Percentiles rank a stretch among this genome's conserved stretches.
phyloP scores from a whole-genome alignment of 2,113 vertebrate species.

The Amblyopsis rosae region DNA sequence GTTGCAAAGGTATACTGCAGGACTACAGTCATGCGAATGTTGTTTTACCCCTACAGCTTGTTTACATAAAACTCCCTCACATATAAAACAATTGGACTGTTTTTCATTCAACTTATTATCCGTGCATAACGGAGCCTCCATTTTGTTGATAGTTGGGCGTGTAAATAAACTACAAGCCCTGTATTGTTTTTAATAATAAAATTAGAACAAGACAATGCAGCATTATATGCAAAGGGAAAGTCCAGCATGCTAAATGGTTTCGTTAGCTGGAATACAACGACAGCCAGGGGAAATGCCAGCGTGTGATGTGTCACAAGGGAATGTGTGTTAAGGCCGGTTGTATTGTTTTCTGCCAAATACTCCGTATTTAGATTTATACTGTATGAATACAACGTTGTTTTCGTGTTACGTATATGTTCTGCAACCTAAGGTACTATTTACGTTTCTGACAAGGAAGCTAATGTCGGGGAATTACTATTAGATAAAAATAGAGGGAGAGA shows the following conservation, averaged over 20 bases:
- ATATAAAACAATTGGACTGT: accelerated
- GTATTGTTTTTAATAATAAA: neutral
- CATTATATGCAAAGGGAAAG: neutral
- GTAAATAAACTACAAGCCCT: constrained; percentile 19
- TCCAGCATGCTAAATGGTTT: neutral
- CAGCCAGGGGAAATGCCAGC: neutral
- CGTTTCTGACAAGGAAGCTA: neutral
- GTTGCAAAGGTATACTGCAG: neutral
- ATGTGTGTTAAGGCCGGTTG: no score
- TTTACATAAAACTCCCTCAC: no score
- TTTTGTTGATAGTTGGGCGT: constrained; percentile 50
- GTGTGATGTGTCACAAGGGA: no score
- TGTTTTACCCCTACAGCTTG: no score
- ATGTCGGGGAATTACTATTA: neutral
- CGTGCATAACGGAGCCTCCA: constrained; percentile 47
- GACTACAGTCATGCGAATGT: no score
- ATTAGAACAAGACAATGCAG: neutral
- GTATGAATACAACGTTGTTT: neutral
- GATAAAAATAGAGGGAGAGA: neutral
- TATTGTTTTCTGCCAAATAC: no score
- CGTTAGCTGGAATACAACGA: neutral
- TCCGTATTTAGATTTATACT: neutral
- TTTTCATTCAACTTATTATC: neutral
- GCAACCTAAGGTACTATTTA: neutral
- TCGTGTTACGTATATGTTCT: neutral